Evolutionary conservation across 1,140 invertebrate genomes (phyloP), one percentile per base, ranked within the genome.

Genomic region (Dendrolimus kikuchii): DNA sequence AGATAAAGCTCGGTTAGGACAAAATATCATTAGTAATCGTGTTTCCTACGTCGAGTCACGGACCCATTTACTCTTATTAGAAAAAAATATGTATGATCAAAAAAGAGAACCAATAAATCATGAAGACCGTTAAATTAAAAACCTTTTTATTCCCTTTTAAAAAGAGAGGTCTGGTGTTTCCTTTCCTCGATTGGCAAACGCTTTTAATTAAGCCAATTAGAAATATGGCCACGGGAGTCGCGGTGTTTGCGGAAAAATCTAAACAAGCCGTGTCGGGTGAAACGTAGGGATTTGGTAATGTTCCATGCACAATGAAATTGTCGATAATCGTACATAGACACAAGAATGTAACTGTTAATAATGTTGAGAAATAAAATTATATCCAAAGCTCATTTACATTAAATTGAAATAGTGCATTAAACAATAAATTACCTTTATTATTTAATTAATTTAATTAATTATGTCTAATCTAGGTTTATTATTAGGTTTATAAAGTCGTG

Each of bases 161-260:
- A 23, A 23, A 23, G 23, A 23, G 23, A 23, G 23, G 23, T 23
- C 23, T 3, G 23, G 37, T 56, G 54, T 57, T 62, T 57, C 56
- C 52, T 45, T 51, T 57, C 60, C 63, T 64, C 66, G 61, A 71
- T 71, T 65, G 60, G 62, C 62, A 66, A 57, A 53, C 62, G 75
- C 74, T 71, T 81, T 80, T 79, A 81, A 81, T 81, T 79, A 79
- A 81, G 76, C 62, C 78, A 81, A 81, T 81, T 81, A 81, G 73
- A 81, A 76, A 76, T 74, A 81, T 78, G 74, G 74, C 64, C 62
- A 49, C 49, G 63, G 58, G 23, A 23, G 23, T 23, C 62, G 52
- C 57, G 55, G 56, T 81, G 77, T 81, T 81, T 81, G 78, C 78
- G 76, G 67, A 81, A 81, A 81, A 81, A 81, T 79, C 74, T 78